Conservation (phyloP, 2,888 invertebrate species). For the Pelosia muscerda region DNA sequence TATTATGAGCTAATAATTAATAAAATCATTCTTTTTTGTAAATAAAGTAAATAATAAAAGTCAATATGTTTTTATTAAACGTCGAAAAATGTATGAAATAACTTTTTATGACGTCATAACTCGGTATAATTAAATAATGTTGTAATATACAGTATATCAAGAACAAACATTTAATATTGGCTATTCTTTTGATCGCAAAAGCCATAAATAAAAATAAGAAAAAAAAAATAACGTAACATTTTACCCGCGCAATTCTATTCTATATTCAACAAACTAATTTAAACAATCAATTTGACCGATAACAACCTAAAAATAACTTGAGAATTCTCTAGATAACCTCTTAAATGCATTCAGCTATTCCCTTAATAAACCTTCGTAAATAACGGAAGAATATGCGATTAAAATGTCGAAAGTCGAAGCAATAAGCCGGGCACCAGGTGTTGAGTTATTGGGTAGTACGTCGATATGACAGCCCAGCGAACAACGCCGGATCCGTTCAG, state of each 20-base stretch:
- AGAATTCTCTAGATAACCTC: not conserved
- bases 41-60: too few species aligned
- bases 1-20: too few species aligned
- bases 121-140: too few species aligned
- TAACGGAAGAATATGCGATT: conserved; percentile 59
- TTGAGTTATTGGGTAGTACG: conserved; percentile 68
- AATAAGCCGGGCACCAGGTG: conserved; percentile 59
- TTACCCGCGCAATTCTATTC: too few species aligned
- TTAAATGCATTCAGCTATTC: conserved; percentile 16
- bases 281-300: not conserved
- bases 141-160: too few species aligned
- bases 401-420: conserved; percentile 62
- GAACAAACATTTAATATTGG: too few species aligned
- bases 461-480: conserved; percentile 66
- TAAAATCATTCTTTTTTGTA: too few species aligned
- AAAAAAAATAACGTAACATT: too few species aligned
- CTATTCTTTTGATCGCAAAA: too few species aligned
- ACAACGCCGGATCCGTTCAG: conserved; percentile 54
- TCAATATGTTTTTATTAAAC: not conserved
- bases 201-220: too few species aligned
- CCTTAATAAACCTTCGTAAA: conserved; percentile 15
- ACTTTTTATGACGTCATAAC: too few species aligned
- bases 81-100: too few species aligned
- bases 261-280: not conserved
- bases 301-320: not conserved